phyloP scores from a whole-genome alignment of 64 coral and sea anemone genomes.

The Porites lutea region DNA sequence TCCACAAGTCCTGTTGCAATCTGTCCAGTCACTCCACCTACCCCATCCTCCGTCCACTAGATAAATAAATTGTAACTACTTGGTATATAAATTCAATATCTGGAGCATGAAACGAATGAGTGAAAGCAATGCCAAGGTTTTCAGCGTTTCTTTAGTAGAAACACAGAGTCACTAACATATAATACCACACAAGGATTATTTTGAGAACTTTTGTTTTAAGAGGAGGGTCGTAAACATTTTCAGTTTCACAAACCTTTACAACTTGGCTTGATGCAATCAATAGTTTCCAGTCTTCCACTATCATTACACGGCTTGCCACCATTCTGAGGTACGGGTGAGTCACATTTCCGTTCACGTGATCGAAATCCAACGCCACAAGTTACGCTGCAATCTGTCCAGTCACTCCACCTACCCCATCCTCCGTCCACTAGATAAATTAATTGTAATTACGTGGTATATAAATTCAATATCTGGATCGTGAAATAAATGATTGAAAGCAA shows the following conservation, averaged over 20 bases:
- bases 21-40: conserved; percentile 42
- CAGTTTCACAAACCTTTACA: neutral
- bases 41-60: conserved; percentile 50
- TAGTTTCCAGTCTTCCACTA: neutral
- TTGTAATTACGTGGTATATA: too few relatives aligned
- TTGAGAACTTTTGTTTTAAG: too few relatives aligned
- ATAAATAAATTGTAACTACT: neutral
- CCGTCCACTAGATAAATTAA: conserved; percentile 33
- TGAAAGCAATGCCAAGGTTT: too few relatives aligned
- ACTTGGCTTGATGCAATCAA: neutral
- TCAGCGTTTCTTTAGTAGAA: too few relatives aligned
- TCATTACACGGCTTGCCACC: conserved; percentile 16
- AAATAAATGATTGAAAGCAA: too few relatives aligned
- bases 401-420: conserved; percentile 39
- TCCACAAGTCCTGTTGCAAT: conserved; percentile 54
- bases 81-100: too few relatives aligned
- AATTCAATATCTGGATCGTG: too few relatives aligned
- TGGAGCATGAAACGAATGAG: too few relatives aligned
- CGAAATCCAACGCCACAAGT: conserved; percentile 46
- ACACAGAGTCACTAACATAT: too few relatives aligned
- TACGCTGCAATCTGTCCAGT: conserved; percentile 43
- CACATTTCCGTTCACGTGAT: conserved; percentile 39
- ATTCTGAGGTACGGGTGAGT: conserved; percentile 32
- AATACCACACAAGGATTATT: too few relatives aligned
- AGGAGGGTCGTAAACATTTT: too few relatives aligned